Evolutionary conservation across 1,140 invertebrate species (phyloP).

Genomic region (Coenobita brevimanus): DNA sequence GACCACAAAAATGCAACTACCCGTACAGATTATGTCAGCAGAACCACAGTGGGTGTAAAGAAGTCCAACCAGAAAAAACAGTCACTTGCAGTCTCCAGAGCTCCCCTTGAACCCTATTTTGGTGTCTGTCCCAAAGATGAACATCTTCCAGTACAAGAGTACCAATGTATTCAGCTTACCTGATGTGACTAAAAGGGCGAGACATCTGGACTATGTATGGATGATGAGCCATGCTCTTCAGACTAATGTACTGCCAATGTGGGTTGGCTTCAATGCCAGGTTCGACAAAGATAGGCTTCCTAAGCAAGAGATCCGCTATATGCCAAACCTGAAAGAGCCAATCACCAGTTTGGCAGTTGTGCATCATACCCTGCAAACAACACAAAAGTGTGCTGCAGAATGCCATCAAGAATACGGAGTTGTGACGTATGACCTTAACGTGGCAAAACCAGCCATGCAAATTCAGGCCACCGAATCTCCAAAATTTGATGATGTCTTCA

Average conservation of each 20-base stretch:
- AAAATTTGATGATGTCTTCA: slow-evolving; percentile 7
- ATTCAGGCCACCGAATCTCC: background rate
- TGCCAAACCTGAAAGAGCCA: slow-evolving; percentile 17
- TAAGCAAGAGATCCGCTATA: slow-evolving; percentile 10
- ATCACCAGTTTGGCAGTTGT: background rate
- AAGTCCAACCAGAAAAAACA: background rate
- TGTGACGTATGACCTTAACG: slow-evolving; percentile 7
- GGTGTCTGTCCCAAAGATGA: background rate
- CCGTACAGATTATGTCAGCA: background rate
- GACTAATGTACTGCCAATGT: background rate
- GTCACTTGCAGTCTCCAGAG: background rate
- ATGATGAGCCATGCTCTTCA: background rate
- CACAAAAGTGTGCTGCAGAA: slow-evolving; percentile 11
- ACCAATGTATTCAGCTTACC: background rate
- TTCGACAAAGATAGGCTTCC: background rate
- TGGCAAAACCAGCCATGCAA: background rate
- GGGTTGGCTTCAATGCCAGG: background rate
- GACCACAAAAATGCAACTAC: background rate
- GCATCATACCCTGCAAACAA: background rate
- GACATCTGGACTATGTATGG: background rate
- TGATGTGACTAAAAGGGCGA: background rate
- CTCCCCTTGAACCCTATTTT: background rate
- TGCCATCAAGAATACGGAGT: background rate
- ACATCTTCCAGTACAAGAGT: background rate
- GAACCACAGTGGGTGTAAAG: background rate